These are phyloP conservation scores for Ceratina calcarata DNA, from an alignment of 1,140 invertebrate genomes.

Conservation along the genomic window DNA sequence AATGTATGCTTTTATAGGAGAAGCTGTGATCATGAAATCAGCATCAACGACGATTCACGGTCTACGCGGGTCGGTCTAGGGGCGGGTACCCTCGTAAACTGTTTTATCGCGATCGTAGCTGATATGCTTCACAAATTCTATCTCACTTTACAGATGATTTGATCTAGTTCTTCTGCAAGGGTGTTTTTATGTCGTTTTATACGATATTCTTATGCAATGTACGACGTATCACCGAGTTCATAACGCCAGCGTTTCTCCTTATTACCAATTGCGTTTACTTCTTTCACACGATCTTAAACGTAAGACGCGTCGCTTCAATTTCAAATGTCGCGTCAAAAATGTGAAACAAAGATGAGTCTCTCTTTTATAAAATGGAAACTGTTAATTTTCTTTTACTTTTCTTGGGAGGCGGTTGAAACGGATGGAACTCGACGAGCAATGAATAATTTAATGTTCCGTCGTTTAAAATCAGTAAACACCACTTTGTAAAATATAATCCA, in stretches of 20 bases:
- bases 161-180: slow-evolving; percentile 19
- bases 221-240: neutral
- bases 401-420: too few relatives aligned
- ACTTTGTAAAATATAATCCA: neutral
- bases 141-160: slow-evolving; percentile 42
- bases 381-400: too few relatives aligned
- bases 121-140: slow-evolving; percentile 50
- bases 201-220: slow-evolving; percentile 8
- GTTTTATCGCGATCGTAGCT: slow-evolving; percentile 60
- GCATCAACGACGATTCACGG: slow-evolving; percentile 44
- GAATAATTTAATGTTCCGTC: neutral
- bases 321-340: too few relatives aligned
- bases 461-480: neutral
- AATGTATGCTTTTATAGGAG: neutral
- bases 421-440: too few relatives aligned
- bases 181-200: slow-evolving; percentile 3
- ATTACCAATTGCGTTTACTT: neutral
- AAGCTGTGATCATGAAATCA: slow-evolving; percentile 46
- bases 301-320: neutral
- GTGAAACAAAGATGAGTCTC: too few relatives aligned
- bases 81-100: slow-evolving; percentile 58
- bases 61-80: slow-evolving; percentile 18
- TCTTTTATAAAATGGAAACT: too few relatives aligned
- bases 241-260: neutral
- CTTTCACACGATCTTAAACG: too few relatives aligned